Base-by-base conservation (phyloP, 1,140 invertebrate species). In the Phymorhynchus buccinoides region DNA sequence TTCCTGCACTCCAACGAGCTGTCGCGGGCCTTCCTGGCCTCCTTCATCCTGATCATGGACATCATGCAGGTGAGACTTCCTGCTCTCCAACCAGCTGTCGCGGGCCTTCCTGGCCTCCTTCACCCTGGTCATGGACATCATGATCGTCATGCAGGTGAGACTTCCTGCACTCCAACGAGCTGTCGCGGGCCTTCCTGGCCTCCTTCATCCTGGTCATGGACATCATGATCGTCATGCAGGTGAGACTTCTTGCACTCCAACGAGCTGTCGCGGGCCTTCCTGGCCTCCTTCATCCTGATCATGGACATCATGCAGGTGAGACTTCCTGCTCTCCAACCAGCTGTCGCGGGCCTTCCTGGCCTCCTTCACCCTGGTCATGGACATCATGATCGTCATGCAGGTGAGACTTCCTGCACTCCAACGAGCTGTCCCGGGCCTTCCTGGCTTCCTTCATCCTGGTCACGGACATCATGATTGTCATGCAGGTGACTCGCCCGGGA, bases 131-230 rank as follows among this genome's bases (percentile, higher is more conserved):
- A 94, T 95, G 92, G 95, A 95, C 90, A 90, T 95, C 35, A 85
- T 95, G 18, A 95, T 95, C 88, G 94, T 95, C 75, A 94, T 95
- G 94, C 95, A 95, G 93, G 93, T 93, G 92, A 56, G 94, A 94
- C 85, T 94, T 95, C 87, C 89, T 95, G 42, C 93, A 94, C 30
- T 94, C 93, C 44, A 95, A 95, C 88, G 95, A 95, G 89, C 84
- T 95, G 14, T 94, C 94, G 3, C 90, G 95, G 41, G 93, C 94
- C 14, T 95, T 95, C 89, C 90, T 95, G 12, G 94, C 94, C 12
- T 95, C 94, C 6, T 94, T 95, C 85, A 95, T 95, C 83, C 92
- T 95, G n/a, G 94, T 95, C 1, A 94, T 95, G 92, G 95, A 95
- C 90, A 90, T 95, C 35, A 85, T 95, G 18, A 95, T 95, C 88